phyloP scores from a whole-genome alignment of 2,888 invertebrate genomes.

The Melanophora roralis region DNA sequence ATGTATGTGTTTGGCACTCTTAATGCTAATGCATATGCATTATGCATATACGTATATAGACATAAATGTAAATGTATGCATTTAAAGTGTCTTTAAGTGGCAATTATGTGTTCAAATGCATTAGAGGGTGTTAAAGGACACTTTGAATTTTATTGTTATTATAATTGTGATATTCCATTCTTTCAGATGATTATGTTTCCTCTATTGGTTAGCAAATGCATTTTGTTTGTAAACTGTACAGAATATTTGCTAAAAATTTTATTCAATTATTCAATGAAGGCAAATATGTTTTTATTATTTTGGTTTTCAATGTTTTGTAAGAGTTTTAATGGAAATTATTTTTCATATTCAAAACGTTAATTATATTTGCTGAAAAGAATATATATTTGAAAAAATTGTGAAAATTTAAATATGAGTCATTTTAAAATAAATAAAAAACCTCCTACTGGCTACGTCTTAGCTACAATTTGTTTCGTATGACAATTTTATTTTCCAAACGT shows the following conservation, averaged over 20 bases:
- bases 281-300: background rate
- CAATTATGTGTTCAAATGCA: constrained; percentile 49
- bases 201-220: background rate
- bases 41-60: background rate
- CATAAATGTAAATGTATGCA: constrained; percentile 37
- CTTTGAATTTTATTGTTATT: constrained; percentile 46
- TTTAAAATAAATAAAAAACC: too few species aligned
- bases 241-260: background rate
- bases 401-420: too few species aligned
- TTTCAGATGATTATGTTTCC: background rate
- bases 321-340: too few species aligned
- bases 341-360: too few species aligned
- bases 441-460: too few species aligned
- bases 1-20: background rate
- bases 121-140: constrained; percentile 51
- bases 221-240: background rate
- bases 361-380: too few species aligned
- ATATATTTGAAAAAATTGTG: too few species aligned
- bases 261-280: background rate
- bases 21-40: background rate
- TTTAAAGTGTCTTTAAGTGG: constrained; percentile 61
- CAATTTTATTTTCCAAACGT: too few species aligned
- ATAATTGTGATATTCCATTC: constrained; percentile 25
- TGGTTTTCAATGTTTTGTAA: too few species aligned
- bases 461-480: too few species aligned